Base-by-base conservation (phyloP, 2,888 invertebrate species). In the Antheraea assamensis region DNA sequence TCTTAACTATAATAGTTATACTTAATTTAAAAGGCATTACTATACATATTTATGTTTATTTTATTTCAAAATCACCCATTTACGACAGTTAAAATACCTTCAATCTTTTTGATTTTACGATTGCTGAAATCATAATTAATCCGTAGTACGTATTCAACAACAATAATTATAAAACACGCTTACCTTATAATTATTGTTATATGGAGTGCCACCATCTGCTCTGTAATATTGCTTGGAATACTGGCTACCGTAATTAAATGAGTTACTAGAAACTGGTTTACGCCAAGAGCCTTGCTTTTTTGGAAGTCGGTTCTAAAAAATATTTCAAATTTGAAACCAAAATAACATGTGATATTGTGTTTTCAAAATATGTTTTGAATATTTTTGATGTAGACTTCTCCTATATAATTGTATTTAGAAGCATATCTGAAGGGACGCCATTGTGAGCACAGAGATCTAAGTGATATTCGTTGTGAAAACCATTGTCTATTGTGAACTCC, bases 261-360 rank as follows among this genome's bases (percentile, higher is more conserved):
- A 78, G 78, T 90, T 90, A 75, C 81, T 85, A 30, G 88, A 80
- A 74, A 87, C 80, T 68, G 94, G 93, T 85, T 91, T 94, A 49
- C 94, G 84, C 93, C 93, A 94, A 31, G 93, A 92, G 24, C 90
- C 91, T 83, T 92, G 93, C 78, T 89, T 92, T 78, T 90, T 92
- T 24, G 93, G 92, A 78, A 94, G 91, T 70, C 93, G 89, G 82
- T 90, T 92, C 94, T 94, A 83, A 75, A 90, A 88, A 75, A 72
- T 61, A 55, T 19, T n/a, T 72, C n/a, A 71, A 13, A 55, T 55
- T 55, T 21, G 4, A 55, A 55, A n/a, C 5, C 55, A n/a, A n/a
- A 55, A n/a, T 55, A 55, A n/a, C 21, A 21, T 19, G 4, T 1
- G 3, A 7, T 15, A 3, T 17, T 49, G 17, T 52, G 47, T 47